These are phyloP conservation scores for Myotis planiceps DNA, from an alignment of 2,797 vertebrate species.

Conservation along the genomic window DNA sequence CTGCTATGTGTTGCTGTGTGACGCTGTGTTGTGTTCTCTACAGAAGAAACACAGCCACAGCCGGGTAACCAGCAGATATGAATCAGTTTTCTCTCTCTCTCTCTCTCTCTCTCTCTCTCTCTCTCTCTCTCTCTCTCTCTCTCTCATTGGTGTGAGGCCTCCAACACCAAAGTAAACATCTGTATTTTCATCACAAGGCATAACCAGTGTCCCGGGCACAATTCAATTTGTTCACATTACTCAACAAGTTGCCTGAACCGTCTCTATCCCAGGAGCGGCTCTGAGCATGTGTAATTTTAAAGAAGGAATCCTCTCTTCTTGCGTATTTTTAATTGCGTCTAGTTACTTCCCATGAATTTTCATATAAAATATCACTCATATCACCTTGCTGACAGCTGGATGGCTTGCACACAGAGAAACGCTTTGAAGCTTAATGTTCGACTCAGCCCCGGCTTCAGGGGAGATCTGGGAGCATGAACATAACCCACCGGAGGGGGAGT, in stretches of 20 bases:
- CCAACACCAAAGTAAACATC: neutral
- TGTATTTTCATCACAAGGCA: neutral
- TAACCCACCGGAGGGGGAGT: neutral
- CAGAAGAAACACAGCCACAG: neutral
- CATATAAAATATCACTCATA: neutral
- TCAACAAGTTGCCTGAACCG: neutral
- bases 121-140: neutral
- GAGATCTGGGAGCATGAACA: constrained; percentile 3
- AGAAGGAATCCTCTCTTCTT: neutral
- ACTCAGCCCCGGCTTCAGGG: neutral
- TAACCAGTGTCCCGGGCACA: neutral
- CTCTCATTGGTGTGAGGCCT: neutral
- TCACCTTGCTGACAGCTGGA: neutral
- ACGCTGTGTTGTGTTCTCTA: neutral
- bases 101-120: neutral
- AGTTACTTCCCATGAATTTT: constrained; percentile 31
- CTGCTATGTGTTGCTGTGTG: too few relatives aligned
- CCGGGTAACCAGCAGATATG: neutral
- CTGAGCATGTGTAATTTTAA: neutral
- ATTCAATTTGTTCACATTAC: neutral
- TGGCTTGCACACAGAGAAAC: neutral
- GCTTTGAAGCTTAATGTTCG: constrained; percentile 14
- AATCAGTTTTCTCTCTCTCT: neutral
- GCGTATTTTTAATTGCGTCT: constrained; percentile 16
- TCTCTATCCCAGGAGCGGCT: neutral